Conservation (phyloP, 2,888 invertebrate genomes). For the Hipparchia semele region DNA sequence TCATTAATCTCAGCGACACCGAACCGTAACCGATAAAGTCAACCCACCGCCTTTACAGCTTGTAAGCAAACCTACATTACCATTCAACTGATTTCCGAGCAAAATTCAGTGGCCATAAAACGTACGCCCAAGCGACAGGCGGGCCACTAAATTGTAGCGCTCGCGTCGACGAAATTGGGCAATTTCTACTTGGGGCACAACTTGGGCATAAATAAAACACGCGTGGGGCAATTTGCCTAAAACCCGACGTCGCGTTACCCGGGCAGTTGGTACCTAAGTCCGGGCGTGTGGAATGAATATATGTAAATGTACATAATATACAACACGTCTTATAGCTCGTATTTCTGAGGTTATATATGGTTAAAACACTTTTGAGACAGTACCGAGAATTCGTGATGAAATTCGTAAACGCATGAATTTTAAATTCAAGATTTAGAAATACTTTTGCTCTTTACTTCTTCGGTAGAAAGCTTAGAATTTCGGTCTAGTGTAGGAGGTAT, state of each 20-base stretch:
- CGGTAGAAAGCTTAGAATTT: not conserved
- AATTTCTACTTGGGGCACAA: slow-evolving; percentile 62
- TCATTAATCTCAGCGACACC: not conserved
- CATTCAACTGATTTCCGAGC: slow-evolving; percentile 52
- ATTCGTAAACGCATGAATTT: no score
- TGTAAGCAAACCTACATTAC: slow-evolving; percentile 32
- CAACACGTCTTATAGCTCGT: slow-evolving; percentile 15
- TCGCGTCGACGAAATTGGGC: slow-evolving; percentile 59
- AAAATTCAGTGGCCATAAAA: slow-evolving; percentile 51
- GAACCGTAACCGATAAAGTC: not conserved
- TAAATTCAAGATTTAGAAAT: no score
- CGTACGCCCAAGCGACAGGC: slow-evolving; percentile 47
- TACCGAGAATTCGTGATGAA: slow-evolving; percentile 14
- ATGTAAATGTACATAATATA: slow-evolving; percentile 40
- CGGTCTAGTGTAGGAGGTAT: not conserved
- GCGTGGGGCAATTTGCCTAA: slow-evolving; percentile 74
- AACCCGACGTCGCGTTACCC: slow-evolving; percentile 56
- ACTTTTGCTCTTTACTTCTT: not conserved
- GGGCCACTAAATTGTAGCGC: slow-evolving; percentile 55
- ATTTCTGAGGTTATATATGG: slow-evolving; percentile 22
- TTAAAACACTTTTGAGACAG: slow-evolving; percentile 14
- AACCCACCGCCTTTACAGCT: slow-evolving; percentile 10
- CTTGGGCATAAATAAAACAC: slow-evolving; percentile 72
- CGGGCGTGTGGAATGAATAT: slow-evolving; percentile 20
- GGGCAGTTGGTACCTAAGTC: slow-evolving; percentile 33